Conservation (phyloP, 2,797 vertebrate genomes). For the Pteropus rufus region DNA sequence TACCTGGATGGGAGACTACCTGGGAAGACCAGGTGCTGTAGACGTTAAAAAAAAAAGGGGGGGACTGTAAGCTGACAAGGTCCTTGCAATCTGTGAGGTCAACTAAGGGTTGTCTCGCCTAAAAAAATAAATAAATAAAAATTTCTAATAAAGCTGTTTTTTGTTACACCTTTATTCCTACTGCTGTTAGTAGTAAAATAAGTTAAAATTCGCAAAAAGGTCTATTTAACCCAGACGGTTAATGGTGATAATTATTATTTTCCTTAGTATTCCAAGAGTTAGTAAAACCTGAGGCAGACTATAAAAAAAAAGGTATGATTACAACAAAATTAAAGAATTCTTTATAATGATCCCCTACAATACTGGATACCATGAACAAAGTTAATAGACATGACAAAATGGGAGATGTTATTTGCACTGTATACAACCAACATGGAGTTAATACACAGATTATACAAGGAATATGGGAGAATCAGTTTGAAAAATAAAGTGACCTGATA, state of each 20-base stretch:
- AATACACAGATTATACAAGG: neutral
- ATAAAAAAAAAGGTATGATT: neutral
- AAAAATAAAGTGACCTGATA: neutral
- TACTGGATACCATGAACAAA: neutral
- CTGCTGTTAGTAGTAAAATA: neutral
- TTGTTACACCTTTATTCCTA: neutral
- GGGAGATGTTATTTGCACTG: neutral
- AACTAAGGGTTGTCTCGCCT: no score
- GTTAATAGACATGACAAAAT: neutral
- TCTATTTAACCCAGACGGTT: neutral
- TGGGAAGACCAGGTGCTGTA: no score
- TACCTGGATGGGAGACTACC: no score
- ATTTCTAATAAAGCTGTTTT: constrained; percentile 14
- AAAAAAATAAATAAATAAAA: neutral
- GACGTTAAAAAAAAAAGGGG: no score
- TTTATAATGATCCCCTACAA: neutral
- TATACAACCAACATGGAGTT: neutral
- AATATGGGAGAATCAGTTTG: neutral
- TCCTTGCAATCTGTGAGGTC: no score
- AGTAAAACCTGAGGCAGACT: neutral
- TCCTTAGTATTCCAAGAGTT: neutral
- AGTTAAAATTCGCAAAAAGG: neutral
- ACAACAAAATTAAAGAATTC: neutral
- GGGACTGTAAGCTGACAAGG: no score
- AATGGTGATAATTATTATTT: neutral